Conservation (phyloP, 2,797 vertebrate genomes). For the Arnoldichthys spilopterus region DNA sequence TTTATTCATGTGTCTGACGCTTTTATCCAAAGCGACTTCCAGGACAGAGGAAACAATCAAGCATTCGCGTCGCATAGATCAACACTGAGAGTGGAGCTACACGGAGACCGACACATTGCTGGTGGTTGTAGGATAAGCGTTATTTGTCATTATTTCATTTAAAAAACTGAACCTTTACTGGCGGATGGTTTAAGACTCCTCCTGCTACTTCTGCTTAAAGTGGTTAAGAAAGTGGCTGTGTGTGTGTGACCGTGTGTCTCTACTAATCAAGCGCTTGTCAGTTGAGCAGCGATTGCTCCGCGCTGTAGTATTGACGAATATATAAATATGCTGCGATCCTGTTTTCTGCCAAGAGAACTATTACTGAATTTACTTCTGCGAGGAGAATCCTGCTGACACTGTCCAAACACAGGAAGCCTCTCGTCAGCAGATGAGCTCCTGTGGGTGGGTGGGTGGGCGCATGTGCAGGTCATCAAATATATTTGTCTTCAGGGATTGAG, state of each 20-base stretch:
- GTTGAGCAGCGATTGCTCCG: slow-evolving; percentile 22
- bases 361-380: slow-evolving; percentile 50
- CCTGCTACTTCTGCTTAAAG: background rate
- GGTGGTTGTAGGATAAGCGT: too few relatives aligned
- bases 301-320: slow-evolving; percentile 46
- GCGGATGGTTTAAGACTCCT: background rate
- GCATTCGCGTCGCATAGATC: too few relatives aligned
- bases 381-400: slow-evolving; percentile 52
- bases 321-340: slow-evolving; percentile 51
- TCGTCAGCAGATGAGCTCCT: slow-evolving; percentile 53
- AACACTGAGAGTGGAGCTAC: too few relatives aligned
- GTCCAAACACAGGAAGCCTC: slow-evolving; percentile 43
- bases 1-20: too few relatives aligned
- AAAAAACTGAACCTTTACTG: too few relatives aligned
- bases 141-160: too few relatives aligned
- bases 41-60: too few relatives aligned
- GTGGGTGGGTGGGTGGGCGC: slow-evolving; percentile 5
- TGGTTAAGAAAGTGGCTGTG: background rate
- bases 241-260: slow-evolving; percentile 9
- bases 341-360: slow-evolving; percentile 48
- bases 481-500: slow-evolving; percentile 31
- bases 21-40: too few relatives aligned
- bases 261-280: slow-evolving; percentile 19
- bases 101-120: too few relatives aligned
- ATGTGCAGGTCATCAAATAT: slow-evolving; percentile 48